Percentiles rank a stretch among this genome's conserved stretches.
Conservation (phyloP, 2,888 invertebrate species). For the Lasioglossum morio region DNA sequence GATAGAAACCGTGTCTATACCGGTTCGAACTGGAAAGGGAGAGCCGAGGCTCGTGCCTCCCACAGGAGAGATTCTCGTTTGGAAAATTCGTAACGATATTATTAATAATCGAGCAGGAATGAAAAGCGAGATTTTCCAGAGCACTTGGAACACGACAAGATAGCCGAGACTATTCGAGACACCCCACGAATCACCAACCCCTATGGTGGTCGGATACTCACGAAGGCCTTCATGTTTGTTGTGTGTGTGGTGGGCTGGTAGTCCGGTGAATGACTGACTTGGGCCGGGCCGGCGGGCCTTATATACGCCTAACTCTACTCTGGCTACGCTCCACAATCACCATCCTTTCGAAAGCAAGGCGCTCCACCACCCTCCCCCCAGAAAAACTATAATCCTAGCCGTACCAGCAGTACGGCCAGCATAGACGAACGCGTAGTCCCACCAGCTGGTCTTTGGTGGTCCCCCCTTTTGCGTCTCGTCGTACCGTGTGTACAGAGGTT, state of each 20-base stretch:
- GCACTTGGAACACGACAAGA: neutral
- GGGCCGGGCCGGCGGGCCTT: slow-evolving; percentile 83
- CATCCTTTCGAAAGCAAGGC: slow-evolving; percentile 85
- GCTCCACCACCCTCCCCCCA: slow-evolving; percentile 79
- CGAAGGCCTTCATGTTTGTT: slow-evolving; percentile 85
- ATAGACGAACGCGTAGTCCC: slow-evolving; percentile 58
- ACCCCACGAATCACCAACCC: slow-evolving; percentile 68
- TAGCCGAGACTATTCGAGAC: slow-evolving; percentile 28
- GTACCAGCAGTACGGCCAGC: slow-evolving; percentile 53
- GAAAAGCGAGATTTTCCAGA: neutral
- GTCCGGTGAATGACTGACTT: slow-evolving; percentile 85
- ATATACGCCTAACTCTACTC: slow-evolving; percentile 84
- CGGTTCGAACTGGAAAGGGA: neutral
- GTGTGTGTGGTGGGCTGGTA: slow-evolving; percentile 84
- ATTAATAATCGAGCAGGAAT: neutral
- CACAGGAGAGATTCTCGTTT: neutral
- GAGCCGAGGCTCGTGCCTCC: slow-evolving; percentile 11
- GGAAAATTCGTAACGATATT: neutral
- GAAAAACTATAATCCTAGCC: slow-evolving; percentile 82
- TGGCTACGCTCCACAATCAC: slow-evolving; percentile 84
- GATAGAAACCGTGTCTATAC: neutral
- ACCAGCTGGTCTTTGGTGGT: slow-evolving; percentile 62
- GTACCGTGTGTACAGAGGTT: slow-evolving; percentile 39
- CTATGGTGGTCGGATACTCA: slow-evolving; percentile 79
- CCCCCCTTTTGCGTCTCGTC: slow-evolving; percentile 35